Evolutionary conservation across 2,888 invertebrate genomes (phyloP).

Genomic region (Lasioglossum oenotherae): DNA sequence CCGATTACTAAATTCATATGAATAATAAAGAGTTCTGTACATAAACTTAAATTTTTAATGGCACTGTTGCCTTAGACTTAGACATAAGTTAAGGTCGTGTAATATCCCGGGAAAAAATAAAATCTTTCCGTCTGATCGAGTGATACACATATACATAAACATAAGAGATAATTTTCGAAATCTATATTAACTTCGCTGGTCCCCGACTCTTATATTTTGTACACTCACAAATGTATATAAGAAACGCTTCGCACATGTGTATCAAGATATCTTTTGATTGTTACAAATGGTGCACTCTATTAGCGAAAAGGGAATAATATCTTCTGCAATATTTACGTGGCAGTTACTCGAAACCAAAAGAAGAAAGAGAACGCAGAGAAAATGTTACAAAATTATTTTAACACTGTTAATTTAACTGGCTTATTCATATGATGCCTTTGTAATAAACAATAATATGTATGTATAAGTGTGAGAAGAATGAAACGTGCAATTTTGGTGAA

Average conservation of each 20-base stretch:
- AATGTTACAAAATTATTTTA: slow-evolving; percentile 70
- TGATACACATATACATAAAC: slow-evolving; percentile 67
- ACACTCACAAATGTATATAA: slow-evolving; percentile 73
- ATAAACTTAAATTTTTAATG: slow-evolving; percentile 73
- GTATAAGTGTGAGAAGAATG: slow-evolving; percentile 73
- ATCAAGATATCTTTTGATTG: slow-evolving; percentile 64
- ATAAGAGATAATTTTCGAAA: slow-evolving; percentile 67
- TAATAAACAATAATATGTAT: slow-evolving; percentile 72
- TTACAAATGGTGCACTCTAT: slow-evolving; percentile 63
- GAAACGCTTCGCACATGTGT: slow-evolving; percentile 69
- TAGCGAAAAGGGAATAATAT: slow-evolving; percentile 52
- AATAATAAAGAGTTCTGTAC: slow-evolving; percentile 74
- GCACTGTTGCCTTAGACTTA: slow-evolving; percentile 75
- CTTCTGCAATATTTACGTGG: slow-evolving; percentile 65
- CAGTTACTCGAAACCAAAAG: slow-evolving; percentile 53
- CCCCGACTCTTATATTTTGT: slow-evolving; percentile 72
- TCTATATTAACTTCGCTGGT: slow-evolving; percentile 68
- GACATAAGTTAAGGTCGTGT: slow-evolving; percentile 72
- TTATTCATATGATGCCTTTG: slow-evolving; percentile 74
- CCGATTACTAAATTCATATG: slow-evolving; percentile 76
- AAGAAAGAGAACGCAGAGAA: not conserved
- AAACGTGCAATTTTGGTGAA: slow-evolving; percentile 75
- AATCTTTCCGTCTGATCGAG: slow-evolving; percentile 74
- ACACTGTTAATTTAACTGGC: slow-evolving; percentile 71
- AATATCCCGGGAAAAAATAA: slow-evolving; percentile 66